Base-by-base conservation (phyloP, 2,797 vertebrate genomes). In the Champsocephalus esox region DNA sequence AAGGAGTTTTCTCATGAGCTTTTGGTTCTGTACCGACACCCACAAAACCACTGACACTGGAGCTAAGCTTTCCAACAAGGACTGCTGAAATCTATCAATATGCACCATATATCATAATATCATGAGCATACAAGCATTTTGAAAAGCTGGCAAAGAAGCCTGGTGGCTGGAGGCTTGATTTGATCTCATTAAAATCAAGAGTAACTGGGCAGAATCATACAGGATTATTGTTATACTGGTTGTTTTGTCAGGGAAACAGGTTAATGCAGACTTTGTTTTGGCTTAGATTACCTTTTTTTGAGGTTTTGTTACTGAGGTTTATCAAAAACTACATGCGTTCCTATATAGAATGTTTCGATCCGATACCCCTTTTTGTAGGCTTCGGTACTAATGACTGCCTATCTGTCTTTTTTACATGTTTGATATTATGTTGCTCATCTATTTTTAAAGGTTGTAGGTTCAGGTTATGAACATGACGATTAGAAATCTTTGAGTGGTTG, bases 1-100 rank as follows among this genome's bases (percentile, higher is more conserved):
- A 82, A 74, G 79, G 59, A 63, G 48, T 86, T 87, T 87, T 81
- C 32, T 11, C 41, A 66, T 44, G 44, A 79, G 69, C 52, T 64
- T 72, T 78, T 67, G 63, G 66, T 82, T 81, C 84, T 79, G 59
- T 43, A 72, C 58, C 9, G 49, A 70, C 73, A 73, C 58, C 84
- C 85, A 70, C 83, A 83, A 85, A 89, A 83, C 83, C 86, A 45
- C 86, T 43, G 70, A 85, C 64, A 78, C 84, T 80, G 19, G 32
- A 80, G 74, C 73, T 70, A 34, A 79, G 69, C 75, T 70, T 70
- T 79, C 48, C 76, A 73, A 66, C 54, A 34, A 59, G 49, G 13
- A 41, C 73, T 66, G 46, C 73, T 82, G 79, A 82, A 73, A 73
- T 52, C 73, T 75, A 32, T 65, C 57, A 52, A 12, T 72, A 17